These are phyloP conservation scores for Conopomorpha cramerella DNA, from an alignment of 1,140 invertebrate genomes.

Conservation along the genomic window DNA sequence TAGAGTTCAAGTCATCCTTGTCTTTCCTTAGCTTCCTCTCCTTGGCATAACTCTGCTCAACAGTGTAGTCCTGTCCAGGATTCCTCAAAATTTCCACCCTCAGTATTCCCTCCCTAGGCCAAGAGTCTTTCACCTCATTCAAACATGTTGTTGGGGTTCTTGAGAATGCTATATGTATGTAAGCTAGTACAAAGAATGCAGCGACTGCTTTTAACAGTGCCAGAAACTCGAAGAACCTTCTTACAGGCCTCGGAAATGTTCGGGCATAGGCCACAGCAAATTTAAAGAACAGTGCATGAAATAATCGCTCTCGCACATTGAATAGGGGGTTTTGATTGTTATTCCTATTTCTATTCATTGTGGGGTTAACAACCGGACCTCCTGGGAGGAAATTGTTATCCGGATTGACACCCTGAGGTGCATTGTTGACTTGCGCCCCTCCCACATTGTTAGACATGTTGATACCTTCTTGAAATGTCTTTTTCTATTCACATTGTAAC, in stretches of 20 bases:
- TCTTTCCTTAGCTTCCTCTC: conserved; percentile 73
- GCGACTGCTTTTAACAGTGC: conserved; percentile 87
- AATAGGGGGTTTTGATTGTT: conserved; percentile 76
- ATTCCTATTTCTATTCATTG: conserved; percentile 59
- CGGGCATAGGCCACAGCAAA: conserved; percentile 88
- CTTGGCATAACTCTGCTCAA: conserved; percentile 82
- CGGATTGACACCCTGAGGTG: conserved; percentile 52
- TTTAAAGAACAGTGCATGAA: conserved; percentile 93
- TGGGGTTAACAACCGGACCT: conserved; percentile 53
- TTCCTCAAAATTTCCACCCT: conserved; percentile 93
- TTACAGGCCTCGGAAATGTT: conserved; percentile 82
- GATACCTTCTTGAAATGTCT: no score
- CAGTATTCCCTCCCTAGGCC: conserved; percentile 95
- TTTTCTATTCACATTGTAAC: no score
- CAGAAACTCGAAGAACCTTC: conserved; percentile 89
- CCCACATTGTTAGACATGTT: conserved; percentile 10
- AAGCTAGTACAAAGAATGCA: conserved; percentile 89
- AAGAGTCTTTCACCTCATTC: conserved; percentile 84
- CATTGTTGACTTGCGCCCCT: conserved; percentile 33
- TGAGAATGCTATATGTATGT: conserved; percentile 94
- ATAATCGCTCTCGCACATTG: conserved; percentile 89
- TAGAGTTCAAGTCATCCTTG: conserved; percentile 68
- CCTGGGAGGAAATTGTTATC: conserved; percentile 59
- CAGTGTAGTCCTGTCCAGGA: conserved; percentile 70
- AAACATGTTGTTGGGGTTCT: conserved; percentile 92